Evolutionary conservation across 2,113 vertebrate genomes (phyloP).

Genomic region (Cyanoderma ruficeps): DNA sequence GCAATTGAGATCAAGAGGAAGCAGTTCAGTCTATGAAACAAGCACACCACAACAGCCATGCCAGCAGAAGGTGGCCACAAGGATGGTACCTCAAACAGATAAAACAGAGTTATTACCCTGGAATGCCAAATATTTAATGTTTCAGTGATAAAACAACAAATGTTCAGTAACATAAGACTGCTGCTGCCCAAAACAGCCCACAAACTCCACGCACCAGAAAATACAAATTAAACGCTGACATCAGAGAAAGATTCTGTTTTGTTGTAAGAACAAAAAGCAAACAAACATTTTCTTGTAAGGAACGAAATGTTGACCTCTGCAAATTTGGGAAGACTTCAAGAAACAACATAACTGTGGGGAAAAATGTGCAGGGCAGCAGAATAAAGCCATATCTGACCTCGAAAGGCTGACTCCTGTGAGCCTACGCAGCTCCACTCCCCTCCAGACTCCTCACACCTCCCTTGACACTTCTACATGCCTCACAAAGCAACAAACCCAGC

Average conservation of each 20-base stretch:
- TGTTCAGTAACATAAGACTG: not conserved
- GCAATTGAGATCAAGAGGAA: not conserved
- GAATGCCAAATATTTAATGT: conserved; percentile 35
- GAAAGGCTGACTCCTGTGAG: not conserved
- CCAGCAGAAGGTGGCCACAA: not conserved
- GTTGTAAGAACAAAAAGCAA: conserved; percentile 31
- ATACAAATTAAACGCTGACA: conserved; percentile 17
- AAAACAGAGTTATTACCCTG: not conserved
- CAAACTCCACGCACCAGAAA: not conserved
- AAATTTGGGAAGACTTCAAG: conserved; percentile 52
- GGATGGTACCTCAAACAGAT: not conserved
- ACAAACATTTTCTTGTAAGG: conserved; percentile 50
- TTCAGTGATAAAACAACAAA: conserved; percentile 34
- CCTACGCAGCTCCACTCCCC: not conserved
- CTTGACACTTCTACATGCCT: not conserved
- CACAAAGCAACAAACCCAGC: not conserved
- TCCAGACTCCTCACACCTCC: not conserved
- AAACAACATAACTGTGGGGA: conserved; percentile 12
- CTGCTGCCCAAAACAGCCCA: conserved; percentile 29
- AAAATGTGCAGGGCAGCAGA: conserved; percentile 59
- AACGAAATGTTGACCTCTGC: conserved; percentile 46
- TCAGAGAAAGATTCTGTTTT: conserved; percentile 39
- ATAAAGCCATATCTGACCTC: conserved; percentile 4
- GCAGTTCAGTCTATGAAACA: not conserved
- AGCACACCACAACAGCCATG: not conserved